phyloP scores from a whole-genome alignment of 2,888 invertebrate species.

The Eurytoma californica region DNA sequence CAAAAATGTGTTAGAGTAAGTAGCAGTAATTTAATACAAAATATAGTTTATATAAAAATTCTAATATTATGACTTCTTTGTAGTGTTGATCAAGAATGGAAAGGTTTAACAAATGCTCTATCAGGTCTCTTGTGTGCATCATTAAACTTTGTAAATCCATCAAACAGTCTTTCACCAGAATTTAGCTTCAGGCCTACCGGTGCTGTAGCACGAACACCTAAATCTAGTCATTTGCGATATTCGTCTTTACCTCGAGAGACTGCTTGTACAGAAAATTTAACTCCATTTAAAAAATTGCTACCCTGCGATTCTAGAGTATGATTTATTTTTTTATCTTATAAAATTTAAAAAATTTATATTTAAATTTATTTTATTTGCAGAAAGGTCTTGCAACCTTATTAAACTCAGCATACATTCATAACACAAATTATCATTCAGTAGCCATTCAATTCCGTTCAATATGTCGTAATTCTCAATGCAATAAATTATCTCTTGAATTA shows the following conservation, averaged over 20 bases:
- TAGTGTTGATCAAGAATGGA: conserved; percentile 91
- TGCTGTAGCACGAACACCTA: conserved; percentile 72
- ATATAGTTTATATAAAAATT: neutral
- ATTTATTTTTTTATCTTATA: conserved; percentile 13
- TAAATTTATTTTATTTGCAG: conserved; percentile 70
- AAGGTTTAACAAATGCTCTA: conserved; percentile 89
- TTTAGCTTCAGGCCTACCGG: conserved; percentile 89
- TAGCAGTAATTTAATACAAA: conserved; percentile 10
- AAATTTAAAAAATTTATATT: neutral
- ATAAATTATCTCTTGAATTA: conserved; percentile 84
- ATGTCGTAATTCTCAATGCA: conserved; percentile 80
- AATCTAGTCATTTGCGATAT: conserved; percentile 82
- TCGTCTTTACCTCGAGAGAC: conserved; percentile 96
- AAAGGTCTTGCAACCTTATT: conserved; percentile 90
- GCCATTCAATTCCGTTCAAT: conserved; percentile 89
- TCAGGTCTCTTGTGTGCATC: conserved; percentile 98
- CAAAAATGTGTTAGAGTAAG: conserved; percentile 66
- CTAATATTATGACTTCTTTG: conserved; percentile 16
- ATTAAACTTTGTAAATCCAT: conserved; percentile 92
- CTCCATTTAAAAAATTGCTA: conserved; percentile 97
- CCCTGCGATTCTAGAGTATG: conserved; percentile 91
- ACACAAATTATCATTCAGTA: conserved; percentile 94
- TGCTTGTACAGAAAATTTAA: conserved; percentile 98
- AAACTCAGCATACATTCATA: conserved; percentile 93
- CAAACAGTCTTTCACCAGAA: conserved; percentile 89